Base-by-base conservation (phyloP, 2,113 vertebrate genomes). In the Thalassoma bifasciatum region DNA sequence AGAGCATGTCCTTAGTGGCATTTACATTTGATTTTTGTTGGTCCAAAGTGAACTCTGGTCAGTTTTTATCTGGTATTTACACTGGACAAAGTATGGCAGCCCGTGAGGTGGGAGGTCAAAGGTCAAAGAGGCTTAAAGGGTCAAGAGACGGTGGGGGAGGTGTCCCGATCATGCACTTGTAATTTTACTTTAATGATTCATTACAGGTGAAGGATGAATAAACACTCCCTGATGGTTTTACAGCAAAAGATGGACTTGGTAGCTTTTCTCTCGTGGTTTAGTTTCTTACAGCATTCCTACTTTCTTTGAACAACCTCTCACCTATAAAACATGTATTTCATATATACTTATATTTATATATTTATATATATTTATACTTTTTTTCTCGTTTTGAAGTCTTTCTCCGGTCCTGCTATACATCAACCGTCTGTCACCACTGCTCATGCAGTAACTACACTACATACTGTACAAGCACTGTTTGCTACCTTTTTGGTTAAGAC, bases 31-130 rank as follows among this genome's bases (percentile, higher is more conserved):
- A 75, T 93, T 93, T 50, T 84, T 67, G 50, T 69, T 77, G 38
- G 75, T 93, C 95, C 81, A 91, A 85, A 61, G 84, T 42, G 57
- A 73, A 71, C 77, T 86, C 82, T 64, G 77, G 26, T 66, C 14
- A 10, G 44, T 44, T 72, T 63, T 67, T 8, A 12, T 78, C 70
- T 88, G 79, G 46, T 96, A 96, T 97, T 95, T 96, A 96, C 95
- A 96, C 91, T 93, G 90, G 86, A 82, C 69, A 70, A 73, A 84
- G 65, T 79, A 88, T 86, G 88, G 84, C 84, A 79, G 77, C 82
- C 90, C 44, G 72, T 84, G 77, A 77, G 78, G 77, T 78, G 79
- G 81, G 75, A 66, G 68, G 74, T 84, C 71, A 77, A 54, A 74
- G 63, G 71, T 71, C n/a, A 10, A 54, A 61, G 63, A 74, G 76